Evolutionary conservation across 2,888 invertebrate genomes (phyloP), one percentile per base, ranked within the genome.

Genomic region (Taenaris catops): DNA sequence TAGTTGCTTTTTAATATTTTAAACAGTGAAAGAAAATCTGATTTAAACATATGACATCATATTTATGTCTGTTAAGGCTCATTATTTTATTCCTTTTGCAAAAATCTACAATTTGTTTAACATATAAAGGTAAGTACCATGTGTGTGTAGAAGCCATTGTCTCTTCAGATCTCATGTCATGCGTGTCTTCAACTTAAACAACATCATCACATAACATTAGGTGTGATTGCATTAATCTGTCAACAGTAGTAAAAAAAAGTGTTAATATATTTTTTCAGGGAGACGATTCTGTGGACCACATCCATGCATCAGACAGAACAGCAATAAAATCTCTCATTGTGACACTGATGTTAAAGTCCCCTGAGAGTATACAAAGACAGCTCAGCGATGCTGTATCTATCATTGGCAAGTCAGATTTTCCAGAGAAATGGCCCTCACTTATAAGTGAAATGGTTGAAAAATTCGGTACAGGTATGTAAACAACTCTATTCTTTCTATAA

Each of bases 331-430:
- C 91, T 5, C 84, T 94, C 1, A 97, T 98, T 52, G 94, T 98
- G 1, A 92, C 94, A 16, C 80, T 98, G 12, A 99, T 99, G 98
- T 87, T 99, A 41, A 93, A 93, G 55, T 95, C 96, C 12, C 96
- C 97, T 0, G 94, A 95, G 58, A 89, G 93, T 0, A 92, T 98
- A 41, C 98, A 99, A 70, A 93, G 96, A 57, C 98, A 99, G 75
- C 89, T 97, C 25, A 97, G 97, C 55, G 98, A 98, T 83, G 97
- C 97, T 0, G 95, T 99, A 20, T 95, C 96, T 50, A 96, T 97
- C 11, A 98, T 99, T 40, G 98, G 98, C n/a, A 93, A 94, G 63
- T 92, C 94, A 53, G 99, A 99, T 83, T 99, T 99, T 67, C 99
- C 99, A 0, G 91, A 93, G 43, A 96, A 97, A 67, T 99, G 99